A percentile compares a stretch with the other conserved stretches of the same genome.
These are phyloP conservation scores for Drosophila sturtevanti DNA, from an alignment of 1,140 invertebrate species.

Conservation along the genomic window DNA sequence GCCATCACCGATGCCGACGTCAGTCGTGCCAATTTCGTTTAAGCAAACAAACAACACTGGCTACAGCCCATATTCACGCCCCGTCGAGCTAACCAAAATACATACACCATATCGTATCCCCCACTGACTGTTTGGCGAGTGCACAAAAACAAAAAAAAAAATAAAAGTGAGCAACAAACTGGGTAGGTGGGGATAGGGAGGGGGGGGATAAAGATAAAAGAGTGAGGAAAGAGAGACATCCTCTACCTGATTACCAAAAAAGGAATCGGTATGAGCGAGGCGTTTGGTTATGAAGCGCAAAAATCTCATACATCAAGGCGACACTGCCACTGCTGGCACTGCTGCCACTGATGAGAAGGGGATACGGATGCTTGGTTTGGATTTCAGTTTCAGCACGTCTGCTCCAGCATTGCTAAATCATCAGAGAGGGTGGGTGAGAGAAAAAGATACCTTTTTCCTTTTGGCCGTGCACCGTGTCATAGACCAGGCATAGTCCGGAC, in stretches of 20 bases:
- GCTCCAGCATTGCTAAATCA: neutral
- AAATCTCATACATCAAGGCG: slow-evolving; percentile 78
- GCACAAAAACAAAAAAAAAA: slow-evolving; percentile 46
- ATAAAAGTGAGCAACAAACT: slow-evolving; percentile 23
- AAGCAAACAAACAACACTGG: slow-evolving; percentile 62
- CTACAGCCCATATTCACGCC: neutral
- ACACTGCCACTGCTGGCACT: slow-evolving; percentile 35
- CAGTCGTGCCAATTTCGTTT: slow-evolving; percentile 69
- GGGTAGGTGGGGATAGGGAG: neutral
- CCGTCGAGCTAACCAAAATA: slow-evolving; percentile 20
- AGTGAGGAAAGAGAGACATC: neutral
- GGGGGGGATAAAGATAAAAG: neutral
- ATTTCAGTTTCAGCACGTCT: slow-evolving; percentile 2
- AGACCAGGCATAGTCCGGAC: slow-evolving; percentile 16
- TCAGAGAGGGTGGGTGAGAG: too few species aligned
- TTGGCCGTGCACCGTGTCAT: slow-evolving; percentile 16
- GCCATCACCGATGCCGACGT: too few species aligned
- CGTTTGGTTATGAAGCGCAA: slow-evolving; percentile 76
- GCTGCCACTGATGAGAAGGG: neutral
- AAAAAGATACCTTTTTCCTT: slow-evolving; percentile 7
- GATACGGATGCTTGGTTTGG: slow-evolving; percentile 14
- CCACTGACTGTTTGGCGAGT: slow-evolving; percentile 30
- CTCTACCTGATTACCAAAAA: slow-evolving; percentile 8
- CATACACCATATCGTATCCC: neutral
- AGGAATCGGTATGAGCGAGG: slow-evolving; percentile 9